Evolutionary conservation across 2,113 vertebrate genomes (phyloP), one percentile per base, ranked within the genome.

Genomic region (Megaleporinus macrocephalus): DNA sequence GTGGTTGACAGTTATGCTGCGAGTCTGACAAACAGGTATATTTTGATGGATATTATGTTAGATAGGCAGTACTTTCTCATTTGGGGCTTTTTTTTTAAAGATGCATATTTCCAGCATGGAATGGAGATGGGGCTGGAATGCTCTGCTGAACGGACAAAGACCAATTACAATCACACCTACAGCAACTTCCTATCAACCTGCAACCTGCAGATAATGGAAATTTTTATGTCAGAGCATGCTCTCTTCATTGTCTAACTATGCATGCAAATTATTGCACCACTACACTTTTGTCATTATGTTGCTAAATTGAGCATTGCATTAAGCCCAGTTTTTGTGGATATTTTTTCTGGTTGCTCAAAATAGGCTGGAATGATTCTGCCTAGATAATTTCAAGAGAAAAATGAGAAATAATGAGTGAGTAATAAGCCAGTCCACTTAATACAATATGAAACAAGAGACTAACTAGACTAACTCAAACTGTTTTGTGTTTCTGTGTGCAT

Each of bases 1-100:
- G 33, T 29, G 41, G 41, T 51, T 68, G 74, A 85, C 81, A 81
- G 65, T 78, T 94, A 94, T 93, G 91, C 87, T 86, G 88, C 88
- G 65, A 73, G 30, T n/a, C 76, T 57, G 44, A 65, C 61, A 77
- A 44, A 51, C 10, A 55, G 53, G 26, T 65, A 30, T 41, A 62
- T 80, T 80, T 49, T 80, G 68, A 49, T 72, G 13, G 41, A 51
- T 62, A 30, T 80, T 49, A 29, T 79, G 66, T 71, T 26, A n/a
- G 26, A n/a, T 47, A 13, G 33, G 33, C 15, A 72, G 69, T 49
- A 27, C 70, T 79, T 79, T 79, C 30, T 53, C n/a, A 7, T 12
- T 71, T 61, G 44, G 33, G 66, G 18, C 22, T 36, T 7, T 44
- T 77, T 61, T 63, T 63, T 26, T 13, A 63, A 41, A 6, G 20